Evolutionary conservation across 2,113 vertebrate species (phyloP).

Genomic region (Trematomus loennbergii): DNA sequence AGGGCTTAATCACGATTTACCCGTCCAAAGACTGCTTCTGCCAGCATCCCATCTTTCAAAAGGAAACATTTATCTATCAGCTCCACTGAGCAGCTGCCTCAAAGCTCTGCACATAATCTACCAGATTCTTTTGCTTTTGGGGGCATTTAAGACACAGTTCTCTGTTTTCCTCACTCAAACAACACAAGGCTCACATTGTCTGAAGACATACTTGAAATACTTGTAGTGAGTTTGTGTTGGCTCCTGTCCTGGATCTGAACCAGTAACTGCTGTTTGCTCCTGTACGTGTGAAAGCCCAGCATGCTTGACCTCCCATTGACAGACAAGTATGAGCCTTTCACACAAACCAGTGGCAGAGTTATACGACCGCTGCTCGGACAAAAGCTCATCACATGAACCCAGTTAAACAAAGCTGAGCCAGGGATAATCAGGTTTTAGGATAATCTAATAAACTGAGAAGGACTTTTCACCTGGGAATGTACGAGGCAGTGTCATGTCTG

Average conservation of each 20-base stretch:
- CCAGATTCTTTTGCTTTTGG: conserved; percentile 7
- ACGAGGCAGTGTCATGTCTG: conserved; percentile 7
- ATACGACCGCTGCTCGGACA: conserved; percentile 23
- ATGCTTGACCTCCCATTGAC: conserved; percentile 63
- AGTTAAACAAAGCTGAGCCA: conserved; percentile 24
- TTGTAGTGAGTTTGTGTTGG: conserved; percentile 45
- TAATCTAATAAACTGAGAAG: conserved; percentile 54
- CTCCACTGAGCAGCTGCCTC: conserved; percentile 28
- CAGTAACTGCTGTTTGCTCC: conserved; percentile 55
- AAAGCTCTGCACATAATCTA: conserved; percentile 18
- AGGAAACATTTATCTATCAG: conserved; percentile 51
- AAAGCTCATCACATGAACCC: conserved; percentile 64
- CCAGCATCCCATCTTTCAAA: conserved; percentile 47
- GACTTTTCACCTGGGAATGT: conserved; percentile 41
- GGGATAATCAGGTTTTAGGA: conserved; percentile 44
- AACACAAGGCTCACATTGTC: conserved; percentile 36
- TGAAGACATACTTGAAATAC: conserved; percentile 57
- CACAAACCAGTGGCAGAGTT: conserved; percentile 58
- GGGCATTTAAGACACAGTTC: conserved; percentile 15
- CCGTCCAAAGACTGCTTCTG: conserved; percentile 37
- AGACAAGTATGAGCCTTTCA: conserved; percentile 60
- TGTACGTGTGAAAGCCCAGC: conserved; percentile 51
- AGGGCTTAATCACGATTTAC: conserved; percentile 50
- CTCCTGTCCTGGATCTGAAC: conserved; percentile 53
- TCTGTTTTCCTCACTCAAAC: conserved; percentile 44